Evolutionary conservation across 2,113 vertebrate species (phyloP), one percentile per base, ranked within the genome.

Genomic region (Oostethus manadensis): DNA sequence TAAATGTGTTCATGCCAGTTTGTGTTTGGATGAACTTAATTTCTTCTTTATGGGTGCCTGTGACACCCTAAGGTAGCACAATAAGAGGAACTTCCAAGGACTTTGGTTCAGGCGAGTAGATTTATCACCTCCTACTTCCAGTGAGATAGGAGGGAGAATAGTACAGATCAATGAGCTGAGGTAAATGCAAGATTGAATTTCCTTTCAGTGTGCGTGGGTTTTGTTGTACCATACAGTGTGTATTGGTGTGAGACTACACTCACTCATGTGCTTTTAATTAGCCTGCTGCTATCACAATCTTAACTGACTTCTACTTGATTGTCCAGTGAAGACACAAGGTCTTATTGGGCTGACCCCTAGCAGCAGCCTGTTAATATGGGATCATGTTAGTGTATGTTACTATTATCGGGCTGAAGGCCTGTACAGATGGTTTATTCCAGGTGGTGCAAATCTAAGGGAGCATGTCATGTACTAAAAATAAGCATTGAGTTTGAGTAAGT

Each of bases 371-470:
- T 53, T 18, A 56, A 61, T 74, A 56, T 16, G 43, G 77, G 68
- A 74, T 77, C 56, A 74, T 70, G 51, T 42, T 60, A 77, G 40
- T 50, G 16, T 29, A 58, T 67, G 71, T 85, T 75, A 80, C 73
- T 20, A 66, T 77, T 46, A 78, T 69, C 71, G 80, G 77, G 78
- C 61, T 21, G 6, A 63, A 55, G 53, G 78, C 75, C 76, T 17
- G 49, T 60, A 64, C 85, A 87, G 83, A 87, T 84, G 81, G 83
- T 46, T 74, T 57, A 4, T 59, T 69, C 66, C 66, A 71, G 59
- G 64, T 63, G 71, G 65, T 53, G 64, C 51, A 46, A 53, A 23
- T 55, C 62, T 43, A 40, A 49, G 51, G 49, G 44, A 64, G 40
- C 51, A 22, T 44, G 59, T 14, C 2, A 55, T 73, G 78, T 64